Evolutionary conservation across 2,797 vertebrate genomes (phyloP), one percentile per base, ranked within the genome.

Genomic region (Gobio occitaniae): DNA sequence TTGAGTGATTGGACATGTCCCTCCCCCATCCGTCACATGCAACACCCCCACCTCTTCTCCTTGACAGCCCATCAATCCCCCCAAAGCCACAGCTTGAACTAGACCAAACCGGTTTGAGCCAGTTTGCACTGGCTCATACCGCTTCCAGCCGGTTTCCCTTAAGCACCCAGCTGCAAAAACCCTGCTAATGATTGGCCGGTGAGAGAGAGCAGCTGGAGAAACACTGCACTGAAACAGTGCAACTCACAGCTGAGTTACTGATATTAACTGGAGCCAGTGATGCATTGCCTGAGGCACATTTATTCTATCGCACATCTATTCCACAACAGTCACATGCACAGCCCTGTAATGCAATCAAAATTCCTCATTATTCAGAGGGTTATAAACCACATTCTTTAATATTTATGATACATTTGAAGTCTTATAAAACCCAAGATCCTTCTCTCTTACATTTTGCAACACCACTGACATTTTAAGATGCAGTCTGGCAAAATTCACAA

Each of bases 81-180:
- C 63, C 85, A 84, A 87, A 91, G 91, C 91, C 90, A 90, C 89
- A 91, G 91, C 90, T 90, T 75, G 88, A 95, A 93, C 94, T 85
- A 66, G 94, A 87, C 41, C 77, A 80, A 92, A 82, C 94, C 90
- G 47, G 95, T 95, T 92, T 93, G 87, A 95, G 84, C 93, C 86
- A 38, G 95, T 91, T 89, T 90, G 88, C 86, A 86, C 94, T 85
- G 92, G 88, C 89, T 92, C 88, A 84, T 91, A 90, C 95, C 91
- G 95, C 93, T 93, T 91, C 90, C 89, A 92, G 94, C 94, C 90
- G 85, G 95, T 95, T 95, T 93, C 91, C 88, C 59, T 90, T 90
- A 84, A 93, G 92, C 90, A 88, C 54, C 91, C 94, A 94, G 92
- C 93, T 94, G 93, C 87, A 90, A 78, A 25, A 69, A 87, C 84